Evolutionary conservation across 30 jellyfish, hydroid and myxozoan species (phyloP), one percentile per base, ranked within the genome.

Genomic region (Cassiopea andromeda): DNA sequence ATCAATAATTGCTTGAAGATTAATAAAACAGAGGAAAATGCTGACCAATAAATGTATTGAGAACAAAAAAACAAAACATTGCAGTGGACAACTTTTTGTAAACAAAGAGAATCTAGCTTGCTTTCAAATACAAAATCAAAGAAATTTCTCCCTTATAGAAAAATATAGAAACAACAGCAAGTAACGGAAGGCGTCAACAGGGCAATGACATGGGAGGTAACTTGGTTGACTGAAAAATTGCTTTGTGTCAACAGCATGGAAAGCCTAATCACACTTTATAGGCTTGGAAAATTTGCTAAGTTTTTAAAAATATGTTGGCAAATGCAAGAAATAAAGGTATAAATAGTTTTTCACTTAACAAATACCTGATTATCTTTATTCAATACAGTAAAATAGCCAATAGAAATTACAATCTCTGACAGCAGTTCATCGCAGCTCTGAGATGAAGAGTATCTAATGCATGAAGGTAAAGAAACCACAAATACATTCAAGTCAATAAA

Each of bases 361-460:
- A 14, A 61, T 8, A 96, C 99, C 93, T 96, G 99, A 60, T 96
- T 96, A 16, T 96, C 99, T 77, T 89, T 83, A 73, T 96, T 81
- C 77, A 91, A 66, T 58, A 92, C 89, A n/a, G 96, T 80, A 84
- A 87, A 96, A 61, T 87, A 91, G 44, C 99, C 99, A 79, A 96
- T 74, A 49, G 96, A 69, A 1, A 96, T 48, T 49, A 96, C 91
- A 9, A 92, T 92, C 73, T 96, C 99, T 18, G 92, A 87, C 68
- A 96, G 73, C 60, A 96, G 90, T 17, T 96, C 99, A 77, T 91
- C 99, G 77, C 96, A 81, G 85, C 68, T 95, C 75, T 91, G 97
- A 60, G 85, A 83, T 17, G 97, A 87, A 43, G 97, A 86, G 82
- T 94, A 94, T 68, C 98, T 94, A 78, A 9, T 44, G 69, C 46